Evolutionary conservation across 2,113 vertebrate genomes (phyloP).

Genomic region (Rhabdomys dilectus): DNA sequence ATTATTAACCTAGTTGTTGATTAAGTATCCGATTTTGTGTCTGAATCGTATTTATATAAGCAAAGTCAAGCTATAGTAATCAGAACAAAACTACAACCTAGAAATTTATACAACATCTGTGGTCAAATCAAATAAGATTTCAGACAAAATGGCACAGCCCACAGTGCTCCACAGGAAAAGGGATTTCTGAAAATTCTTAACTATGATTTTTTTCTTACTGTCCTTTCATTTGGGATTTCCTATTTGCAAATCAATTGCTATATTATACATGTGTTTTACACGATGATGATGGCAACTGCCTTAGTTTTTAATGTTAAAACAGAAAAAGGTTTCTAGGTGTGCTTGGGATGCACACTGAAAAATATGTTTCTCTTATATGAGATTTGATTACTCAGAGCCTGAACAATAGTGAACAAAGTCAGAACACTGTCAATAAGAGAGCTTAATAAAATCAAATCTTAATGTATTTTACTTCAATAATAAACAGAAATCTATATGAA

Average conservation of each 20-base stretch:
- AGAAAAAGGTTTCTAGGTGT: not conserved
- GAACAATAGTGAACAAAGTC: not conserved
- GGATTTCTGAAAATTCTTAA: not conserved
- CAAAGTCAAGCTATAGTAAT: not conserved
- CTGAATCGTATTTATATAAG: not conserved
- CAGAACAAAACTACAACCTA: not conserved
- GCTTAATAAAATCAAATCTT: constrained; percentile 9
- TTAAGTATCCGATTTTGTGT: not conserved
- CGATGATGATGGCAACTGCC: not conserved
- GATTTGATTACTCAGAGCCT: not conserved
- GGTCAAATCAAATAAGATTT: not conserved
- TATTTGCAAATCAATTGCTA: not conserved
- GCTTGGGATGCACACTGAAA: not conserved
- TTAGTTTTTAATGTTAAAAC: not conserved
- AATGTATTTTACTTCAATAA: not conserved
- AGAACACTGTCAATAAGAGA: not conserved
- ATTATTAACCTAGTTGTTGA: not conserved
- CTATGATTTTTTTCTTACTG: not conserved
- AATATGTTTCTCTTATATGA: not conserved
- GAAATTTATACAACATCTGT: not conserved
- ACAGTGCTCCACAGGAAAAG: not conserved
- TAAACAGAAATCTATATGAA: not conserved
- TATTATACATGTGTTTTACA: not conserved
- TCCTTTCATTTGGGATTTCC: not conserved
- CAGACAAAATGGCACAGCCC: not conserved